A percentile compares a stretch with the other conserved stretches of the same genome.
Conservation (phyloP, 2,888 invertebrate species). For the Uloborus plumipes region DNA sequence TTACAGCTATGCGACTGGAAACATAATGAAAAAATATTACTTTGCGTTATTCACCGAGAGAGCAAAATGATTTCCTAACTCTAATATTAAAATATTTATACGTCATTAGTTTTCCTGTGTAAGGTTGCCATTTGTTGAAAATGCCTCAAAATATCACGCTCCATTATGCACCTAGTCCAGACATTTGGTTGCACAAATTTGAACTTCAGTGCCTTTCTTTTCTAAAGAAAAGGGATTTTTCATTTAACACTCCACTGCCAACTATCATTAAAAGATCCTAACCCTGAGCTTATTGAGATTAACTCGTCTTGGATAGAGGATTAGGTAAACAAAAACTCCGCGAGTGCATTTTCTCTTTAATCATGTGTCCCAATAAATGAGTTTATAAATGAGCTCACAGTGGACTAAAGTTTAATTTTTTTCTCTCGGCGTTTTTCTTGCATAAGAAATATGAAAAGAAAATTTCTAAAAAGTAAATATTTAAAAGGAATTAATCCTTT, state of each 20-base stretch:
- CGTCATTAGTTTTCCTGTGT: conserved; percentile 2
- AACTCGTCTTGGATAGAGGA: background rate
- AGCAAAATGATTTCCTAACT: no score
- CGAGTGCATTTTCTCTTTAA: background rate
- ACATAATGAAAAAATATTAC: no score
- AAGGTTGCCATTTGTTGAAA: conserved; percentile 5
- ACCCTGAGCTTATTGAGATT: background rate
- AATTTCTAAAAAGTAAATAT: no score
- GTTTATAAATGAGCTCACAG: no score
- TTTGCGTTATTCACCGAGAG: no score
- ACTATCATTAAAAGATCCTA: conserved; percentile 6
- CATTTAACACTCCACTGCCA: conserved; percentile 12
- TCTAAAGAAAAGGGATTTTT: background rate
- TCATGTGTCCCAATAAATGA: background rate
- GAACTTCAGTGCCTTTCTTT: background rate
- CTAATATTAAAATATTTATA: no score
- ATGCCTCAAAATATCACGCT: conserved; percentile 6
- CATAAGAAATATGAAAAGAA: no score
- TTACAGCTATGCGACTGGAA: no score
- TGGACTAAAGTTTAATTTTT: no score
- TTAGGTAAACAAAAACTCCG: conserved; percentile 4
- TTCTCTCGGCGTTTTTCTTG: no score
- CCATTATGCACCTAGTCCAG: background rate
- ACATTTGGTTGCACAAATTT: conserved; percentile 1
- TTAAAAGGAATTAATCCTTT: no score